These are phyloP conservation scores for Galleria mellonella DNA, from an alignment of 1,140 invertebrate genomes.

Conservation along the genomic window DNA sequence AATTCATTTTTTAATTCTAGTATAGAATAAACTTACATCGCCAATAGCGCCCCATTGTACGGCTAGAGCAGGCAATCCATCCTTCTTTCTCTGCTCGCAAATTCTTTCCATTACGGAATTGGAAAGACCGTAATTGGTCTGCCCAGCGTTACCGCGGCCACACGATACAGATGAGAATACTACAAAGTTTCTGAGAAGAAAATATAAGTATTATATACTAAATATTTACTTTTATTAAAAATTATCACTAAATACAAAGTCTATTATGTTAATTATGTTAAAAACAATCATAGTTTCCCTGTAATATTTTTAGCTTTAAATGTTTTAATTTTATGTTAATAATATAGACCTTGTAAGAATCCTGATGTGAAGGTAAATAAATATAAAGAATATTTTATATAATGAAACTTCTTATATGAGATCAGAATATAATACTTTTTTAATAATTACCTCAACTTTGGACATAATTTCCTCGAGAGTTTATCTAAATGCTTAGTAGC, in stretches of 20 bases:
- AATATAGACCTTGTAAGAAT: too few species aligned
- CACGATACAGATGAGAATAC: conserved; percentile 93
- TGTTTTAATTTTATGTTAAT: too few species aligned
- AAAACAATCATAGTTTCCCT: too few species aligned
- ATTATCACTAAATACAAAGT: too few species aligned
- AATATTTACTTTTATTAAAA: too few species aligned
- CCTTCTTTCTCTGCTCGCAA: conserved; percentile 76
- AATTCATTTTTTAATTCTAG: too few species aligned
- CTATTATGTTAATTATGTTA: too few species aligned
- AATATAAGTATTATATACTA: too few species aligned
- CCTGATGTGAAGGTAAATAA: too few species aligned
- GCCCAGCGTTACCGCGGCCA: conserved; percentile 91
- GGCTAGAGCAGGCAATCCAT: conserved; percentile 79
- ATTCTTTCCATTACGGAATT: conserved; percentile 85
- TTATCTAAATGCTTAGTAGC: conserved; percentile 78
- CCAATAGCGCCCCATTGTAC: conserved; percentile 84
- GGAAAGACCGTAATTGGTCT: conserved; percentile 90
- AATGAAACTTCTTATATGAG: too few species aligned
- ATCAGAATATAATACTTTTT: background rate
- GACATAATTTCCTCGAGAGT: conserved; percentile 75
- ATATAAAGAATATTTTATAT: too few species aligned
- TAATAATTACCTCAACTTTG: conserved; percentile 65
- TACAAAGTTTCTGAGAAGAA: conserved; percentile 74
- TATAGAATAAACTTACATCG: conserved; percentile 67
- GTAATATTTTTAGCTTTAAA: too few species aligned